Percentiles rank a stretch among this genome's conserved stretches.
These are phyloP conservation scores for Osmerus eperlanus DNA, from an alignment of 2,113 vertebrate genomes.

Conservation along the genomic window DNA sequence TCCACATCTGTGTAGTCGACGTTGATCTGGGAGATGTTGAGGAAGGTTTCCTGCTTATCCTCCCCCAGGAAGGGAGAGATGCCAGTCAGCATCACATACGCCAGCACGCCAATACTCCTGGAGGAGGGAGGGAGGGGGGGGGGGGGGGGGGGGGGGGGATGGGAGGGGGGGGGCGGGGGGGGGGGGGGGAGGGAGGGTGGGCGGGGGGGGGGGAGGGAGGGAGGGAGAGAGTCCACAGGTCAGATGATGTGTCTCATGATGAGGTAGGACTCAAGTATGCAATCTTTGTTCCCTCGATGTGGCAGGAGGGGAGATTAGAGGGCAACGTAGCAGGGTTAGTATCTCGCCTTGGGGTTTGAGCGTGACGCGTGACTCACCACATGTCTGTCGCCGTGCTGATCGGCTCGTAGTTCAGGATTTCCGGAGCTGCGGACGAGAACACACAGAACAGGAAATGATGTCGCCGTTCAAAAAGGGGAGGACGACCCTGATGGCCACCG, in stretches of 20 bases:
- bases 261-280: no score
- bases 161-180: no score
- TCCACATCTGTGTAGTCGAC: constrained; percentile 69
- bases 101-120: constrained; percentile 74
- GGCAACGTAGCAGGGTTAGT: neutral
- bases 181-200: no score
- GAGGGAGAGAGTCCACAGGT: no score
- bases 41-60: constrained; percentile 76
- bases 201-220: no score
- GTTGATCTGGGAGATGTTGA: constrained; percentile 76
- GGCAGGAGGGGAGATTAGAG: neutral
- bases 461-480: neutral
- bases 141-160: no score
- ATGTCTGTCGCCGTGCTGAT: constrained; percentile 78
- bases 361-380: constrained; percentile 62
- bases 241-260: no score
- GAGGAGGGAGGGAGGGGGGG: neutral
- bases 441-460: neutral
- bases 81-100: constrained; percentile 75
- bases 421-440: constrained; percentile 64
- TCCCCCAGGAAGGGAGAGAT: constrained; percentile 74
- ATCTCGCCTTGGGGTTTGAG: neutral
- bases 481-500: no score
- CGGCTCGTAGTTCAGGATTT: constrained; percentile 75
- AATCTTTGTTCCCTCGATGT: no score